phyloP scores from a whole-genome alignment of 2,113 vertebrate species.

The Oreotrochilus melanogaster region DNA sequence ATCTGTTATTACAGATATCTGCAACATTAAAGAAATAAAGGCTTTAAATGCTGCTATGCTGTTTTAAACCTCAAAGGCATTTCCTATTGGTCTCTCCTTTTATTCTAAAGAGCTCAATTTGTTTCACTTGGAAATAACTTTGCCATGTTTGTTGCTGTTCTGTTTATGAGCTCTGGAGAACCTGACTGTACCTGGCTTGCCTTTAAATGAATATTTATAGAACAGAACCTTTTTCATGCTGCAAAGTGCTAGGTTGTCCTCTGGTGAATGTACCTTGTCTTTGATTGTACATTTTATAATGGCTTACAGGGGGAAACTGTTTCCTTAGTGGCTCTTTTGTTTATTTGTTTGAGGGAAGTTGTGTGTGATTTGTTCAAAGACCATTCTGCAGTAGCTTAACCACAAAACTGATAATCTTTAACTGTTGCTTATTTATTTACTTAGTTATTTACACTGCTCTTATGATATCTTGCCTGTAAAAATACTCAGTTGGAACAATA shows the following conservation, averaged over 20 bases:
- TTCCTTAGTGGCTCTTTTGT: not conserved
- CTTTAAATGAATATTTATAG: constrained; percentile 11
- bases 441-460: not conserved
- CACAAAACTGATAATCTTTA: not conserved
- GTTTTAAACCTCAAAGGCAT: not conserved
- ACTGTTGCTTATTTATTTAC: not conserved
- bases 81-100: not conserved
- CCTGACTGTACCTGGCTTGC: not conserved
- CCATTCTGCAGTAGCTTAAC: not conserved
- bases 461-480: not conserved
- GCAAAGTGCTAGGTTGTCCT: not conserved
- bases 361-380: not conserved
- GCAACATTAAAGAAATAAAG: constrained; percentile 54
- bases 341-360: not conserved
- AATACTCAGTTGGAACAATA: not conserved
- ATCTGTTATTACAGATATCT: constrained; percentile 62
- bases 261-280: not conserved
- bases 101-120: not conserved
- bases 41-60: not conserved
- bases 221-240: not conserved
- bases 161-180: not conserved
- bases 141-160: constrained; percentile 11
- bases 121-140: constrained; percentile 9
- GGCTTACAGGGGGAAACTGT: not conserved
- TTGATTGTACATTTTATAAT: not conserved